phyloP scores from a whole-genome alignment of 2,888 invertebrate species.

The Tridacna crocea region DNA sequence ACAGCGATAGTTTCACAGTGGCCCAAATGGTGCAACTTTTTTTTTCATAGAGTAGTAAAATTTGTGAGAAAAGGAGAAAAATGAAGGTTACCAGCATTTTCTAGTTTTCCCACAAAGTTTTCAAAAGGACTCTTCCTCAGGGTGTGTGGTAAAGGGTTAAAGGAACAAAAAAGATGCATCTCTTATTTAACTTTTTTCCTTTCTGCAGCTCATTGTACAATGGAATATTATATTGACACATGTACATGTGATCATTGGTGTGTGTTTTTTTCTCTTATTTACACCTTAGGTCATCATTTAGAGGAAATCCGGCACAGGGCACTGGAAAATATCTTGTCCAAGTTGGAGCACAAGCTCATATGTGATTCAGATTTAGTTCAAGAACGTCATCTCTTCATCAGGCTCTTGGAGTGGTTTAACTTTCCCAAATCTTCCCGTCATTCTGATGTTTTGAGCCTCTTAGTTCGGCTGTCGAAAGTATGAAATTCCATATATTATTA shows the following conservation, averaged over 20 bases:
- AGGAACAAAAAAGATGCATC: no score
- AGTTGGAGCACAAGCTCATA: constrained; percentile 81
- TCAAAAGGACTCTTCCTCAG: neutral
- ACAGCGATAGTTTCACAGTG: no score
- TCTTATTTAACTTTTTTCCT: neutral
- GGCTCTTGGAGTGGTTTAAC: constrained; percentile 84
- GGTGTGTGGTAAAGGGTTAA: no score
- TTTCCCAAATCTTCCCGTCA: constrained; percentile 76
- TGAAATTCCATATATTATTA: neutral
- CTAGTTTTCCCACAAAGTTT: no score
- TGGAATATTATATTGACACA: neutral
- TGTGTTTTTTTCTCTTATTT: neutral
- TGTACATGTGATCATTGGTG: neutral
- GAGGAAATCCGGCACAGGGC: constrained; percentile 83
- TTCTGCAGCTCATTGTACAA: neutral
- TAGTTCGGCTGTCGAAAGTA: constrained; percentile 80
- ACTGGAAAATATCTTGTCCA: constrained; percentile 81
- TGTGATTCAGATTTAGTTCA: constrained; percentile 82
- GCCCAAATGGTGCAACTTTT: no score
- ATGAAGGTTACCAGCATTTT: no score
- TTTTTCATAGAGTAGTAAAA: no score
- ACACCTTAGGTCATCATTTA: constrained; percentile 79
- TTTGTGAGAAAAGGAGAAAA: no score
- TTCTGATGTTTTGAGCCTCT: constrained; percentile 76
- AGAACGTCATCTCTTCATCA: constrained; percentile 81